A percentile compares a stretch with the other conserved stretches of the same genome.
These are phyloP conservation scores for Noctilio leporinus DNA, from an alignment of 2,113 vertebrate species.

Conservation along the genomic window DNA sequence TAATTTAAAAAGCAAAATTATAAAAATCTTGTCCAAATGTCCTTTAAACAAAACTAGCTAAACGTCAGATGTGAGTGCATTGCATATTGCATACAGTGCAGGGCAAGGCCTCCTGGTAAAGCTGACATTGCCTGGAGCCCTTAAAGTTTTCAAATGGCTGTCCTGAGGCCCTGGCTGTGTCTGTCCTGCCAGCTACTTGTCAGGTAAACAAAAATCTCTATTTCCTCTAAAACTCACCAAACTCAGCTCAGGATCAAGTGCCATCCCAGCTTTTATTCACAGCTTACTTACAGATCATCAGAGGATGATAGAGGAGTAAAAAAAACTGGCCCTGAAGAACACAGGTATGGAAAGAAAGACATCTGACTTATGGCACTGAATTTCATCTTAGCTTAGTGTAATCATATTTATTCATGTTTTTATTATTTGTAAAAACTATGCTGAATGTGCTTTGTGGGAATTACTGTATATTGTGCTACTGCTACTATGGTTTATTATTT, in stretches of 20 bases:
- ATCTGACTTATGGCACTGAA: background rate
- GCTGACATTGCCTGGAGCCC: background rate
- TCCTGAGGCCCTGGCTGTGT: background rate
- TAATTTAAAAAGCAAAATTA: conserved; percentile 9
- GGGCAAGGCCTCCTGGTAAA: background rate
- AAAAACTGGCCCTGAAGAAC: background rate
- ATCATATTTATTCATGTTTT: conserved; percentile 52
- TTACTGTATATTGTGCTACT: conserved; percentile 35
- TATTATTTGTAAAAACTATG: conserved; percentile 60
- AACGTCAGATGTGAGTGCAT: background rate
- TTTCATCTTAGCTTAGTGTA: conserved; percentile 43
- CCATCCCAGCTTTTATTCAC: background rate
- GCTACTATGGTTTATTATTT: conserved; percentile 52
- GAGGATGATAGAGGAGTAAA: background rate
- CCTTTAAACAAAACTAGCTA: background rate
- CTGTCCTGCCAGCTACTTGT: background rate
- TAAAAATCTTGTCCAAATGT: background rate
- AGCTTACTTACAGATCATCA: background rate
- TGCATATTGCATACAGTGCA: accelerated
- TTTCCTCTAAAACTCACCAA: background rate
- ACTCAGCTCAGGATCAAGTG: background rate
- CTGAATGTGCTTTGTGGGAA: conserved; percentile 51
- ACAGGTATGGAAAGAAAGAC: background rate
- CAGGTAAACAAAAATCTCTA: background rate
- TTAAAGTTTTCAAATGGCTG: too few species aligned